phyloP scores from a whole-genome alignment of 2,888 invertebrate genomes.

The Melanchra persicariae region DNA sequence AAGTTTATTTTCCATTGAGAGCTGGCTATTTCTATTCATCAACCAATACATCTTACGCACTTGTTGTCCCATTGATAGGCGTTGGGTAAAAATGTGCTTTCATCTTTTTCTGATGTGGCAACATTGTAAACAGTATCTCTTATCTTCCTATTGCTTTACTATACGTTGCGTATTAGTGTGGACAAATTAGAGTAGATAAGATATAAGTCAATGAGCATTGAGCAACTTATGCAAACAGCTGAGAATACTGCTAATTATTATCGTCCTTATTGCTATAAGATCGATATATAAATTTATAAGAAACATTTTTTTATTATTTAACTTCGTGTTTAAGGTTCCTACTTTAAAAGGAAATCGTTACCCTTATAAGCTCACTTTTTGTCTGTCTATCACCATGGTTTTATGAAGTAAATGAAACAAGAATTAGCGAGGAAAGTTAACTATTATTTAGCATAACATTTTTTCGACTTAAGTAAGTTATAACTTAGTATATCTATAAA shows the following conservation, averaged over 20 bases:
- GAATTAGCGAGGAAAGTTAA: slow-evolving; percentile 78
- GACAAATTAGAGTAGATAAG: background rate
- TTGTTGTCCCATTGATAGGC: too few relatives aligned
- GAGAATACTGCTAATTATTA: background rate
- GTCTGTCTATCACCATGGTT: background rate
- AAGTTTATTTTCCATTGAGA: too few relatives aligned
- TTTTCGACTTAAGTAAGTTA: slow-evolving; percentile 74
- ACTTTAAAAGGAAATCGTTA: background rate
- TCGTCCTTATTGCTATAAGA: slow-evolving; percentile 8
- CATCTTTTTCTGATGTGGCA: too few relatives aligned
- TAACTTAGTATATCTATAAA: slow-evolving; percentile 75
- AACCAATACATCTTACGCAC: too few relatives aligned
- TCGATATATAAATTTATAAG: background rate
- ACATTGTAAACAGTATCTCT: too few relatives aligned
- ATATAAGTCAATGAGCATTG: background rate
- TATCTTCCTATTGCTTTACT: background rate
- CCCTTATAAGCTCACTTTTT: background rate
- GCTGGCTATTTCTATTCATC: too few relatives aligned
- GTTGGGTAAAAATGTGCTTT: too few relatives aligned
- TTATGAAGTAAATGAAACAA: slow-evolving; percentile 55
- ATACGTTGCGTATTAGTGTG: slow-evolving; percentile 7
- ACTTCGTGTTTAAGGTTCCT: background rate
- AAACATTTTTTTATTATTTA: background rate
- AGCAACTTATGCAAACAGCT: background rate
- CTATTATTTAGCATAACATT: slow-evolving; percentile 86